Evolutionary conservation across 2,113 vertebrate species (phyloP), one percentile per base, ranked within the genome.

Genomic region (Taurulus bubalis): DNA sequence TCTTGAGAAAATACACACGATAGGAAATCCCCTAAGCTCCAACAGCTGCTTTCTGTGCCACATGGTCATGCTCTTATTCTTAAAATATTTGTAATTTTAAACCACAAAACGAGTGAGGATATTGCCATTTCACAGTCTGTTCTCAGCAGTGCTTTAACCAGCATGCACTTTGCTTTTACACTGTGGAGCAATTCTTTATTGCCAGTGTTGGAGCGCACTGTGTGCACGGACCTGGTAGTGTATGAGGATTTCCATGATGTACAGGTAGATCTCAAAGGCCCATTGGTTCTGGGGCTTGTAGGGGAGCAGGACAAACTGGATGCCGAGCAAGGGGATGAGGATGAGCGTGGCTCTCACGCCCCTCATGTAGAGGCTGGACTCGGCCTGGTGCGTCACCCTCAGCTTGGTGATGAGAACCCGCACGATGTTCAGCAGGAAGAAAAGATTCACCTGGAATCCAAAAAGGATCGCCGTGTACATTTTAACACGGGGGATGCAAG

Each of bases 281-380:
- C 95, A 93, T 2, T 84, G 94, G 0, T 96, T 95, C 1, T 96
- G 94, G 0, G 97, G 98, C 64, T 96, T 95, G 96, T 98, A 99
- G 0, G 97, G 95, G 8, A 99, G 55, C 79, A 99, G 88, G 36
- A 99, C 95, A 51, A 96, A 97, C 83, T 99, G 97, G 72, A 99
- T 99, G 79, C 98, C 98, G 0, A 99, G 96, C 0, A 99, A 93
- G 0, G 98, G 98, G 3, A 99, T 97, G 24, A 99, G 94, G 75
- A 99, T 99, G 62, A 99, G 96, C 0, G 97, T 99, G 8, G 97
- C 98, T 82, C 98, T 95, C 75, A 99, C 98, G 0, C 98, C 97
- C 77, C 98, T 96, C 98, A 99, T 99, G 93, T 99, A 99, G 10
- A 99, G 96, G 83, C 97, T 98, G 87, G 97, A 97, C 87, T 99